These are phyloP conservation scores for Trissolcus basalis DNA, from an alignment of 1,140 invertebrate genomes.

Conservation along the genomic window DNA sequence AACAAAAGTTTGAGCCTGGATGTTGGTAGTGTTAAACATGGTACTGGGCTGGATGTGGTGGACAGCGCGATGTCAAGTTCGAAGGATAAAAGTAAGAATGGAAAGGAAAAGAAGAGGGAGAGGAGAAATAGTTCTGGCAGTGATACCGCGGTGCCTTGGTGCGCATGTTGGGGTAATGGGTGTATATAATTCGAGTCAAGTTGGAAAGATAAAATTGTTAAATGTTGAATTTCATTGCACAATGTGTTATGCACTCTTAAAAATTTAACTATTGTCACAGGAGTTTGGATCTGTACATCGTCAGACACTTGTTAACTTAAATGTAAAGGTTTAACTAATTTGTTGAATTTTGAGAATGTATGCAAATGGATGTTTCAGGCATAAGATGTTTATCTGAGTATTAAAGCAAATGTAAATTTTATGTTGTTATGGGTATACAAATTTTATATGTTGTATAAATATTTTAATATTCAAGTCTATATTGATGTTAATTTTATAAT, in stretches of 20 bases:
- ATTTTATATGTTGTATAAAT: constrained; percentile 37
- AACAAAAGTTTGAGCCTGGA: constrained; percentile 67
- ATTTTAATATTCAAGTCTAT: constrained; percentile 13
- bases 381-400: no score
- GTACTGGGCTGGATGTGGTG: constrained; percentile 58
- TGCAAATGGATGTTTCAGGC: no score
- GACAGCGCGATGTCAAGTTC: constrained; percentile 64
- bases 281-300: no score
- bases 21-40: constrained; percentile 46
- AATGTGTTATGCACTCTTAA: no score
- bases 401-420: no score
- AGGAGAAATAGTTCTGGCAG: constrained; percentile 79
- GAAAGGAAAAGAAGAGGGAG: constrained; percentile 76
- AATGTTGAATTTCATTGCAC: background rate
- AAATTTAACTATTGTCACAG: no score
- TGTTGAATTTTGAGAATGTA: no score
- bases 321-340: no score
- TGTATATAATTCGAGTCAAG: constrained; percentile 72
- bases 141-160: constrained; percentile 86
- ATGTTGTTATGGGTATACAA: constrained; percentile 22
- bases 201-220: background rate
- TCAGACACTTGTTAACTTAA: no score
- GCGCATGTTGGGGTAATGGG: constrained; percentile 91
- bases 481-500: constrained; percentile 26
- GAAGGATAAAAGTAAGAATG: constrained; percentile 81